phyloP scores from a whole-genome alignment of 2,113 vertebrate species.

The Hippocampus zosterae region DNA sequence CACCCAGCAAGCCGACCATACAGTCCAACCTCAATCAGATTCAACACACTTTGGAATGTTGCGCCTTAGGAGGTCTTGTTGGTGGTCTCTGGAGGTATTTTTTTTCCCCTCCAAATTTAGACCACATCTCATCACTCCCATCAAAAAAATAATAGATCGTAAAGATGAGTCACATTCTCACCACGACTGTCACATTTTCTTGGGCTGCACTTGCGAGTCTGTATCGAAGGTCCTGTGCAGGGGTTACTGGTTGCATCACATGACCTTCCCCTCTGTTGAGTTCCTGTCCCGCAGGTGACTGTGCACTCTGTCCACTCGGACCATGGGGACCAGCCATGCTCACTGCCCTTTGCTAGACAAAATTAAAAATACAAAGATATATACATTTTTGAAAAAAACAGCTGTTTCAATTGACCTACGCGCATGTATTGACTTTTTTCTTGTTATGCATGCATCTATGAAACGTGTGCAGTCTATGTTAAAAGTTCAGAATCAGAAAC shows the following conservation, averaged over 20 bases:
- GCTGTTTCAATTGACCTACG: neutral
- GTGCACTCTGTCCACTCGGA: slow-evolving; percentile 98
- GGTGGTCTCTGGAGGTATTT: slow-evolving; percentile 15
- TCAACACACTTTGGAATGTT: slow-evolving; percentile 6
- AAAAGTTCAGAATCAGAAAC: neutral
- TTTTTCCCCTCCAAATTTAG: neutral
- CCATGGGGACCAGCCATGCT: slow-evolving; percentile 96
- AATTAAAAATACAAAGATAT: neutral
- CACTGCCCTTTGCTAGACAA: slow-evolving; percentile 75
- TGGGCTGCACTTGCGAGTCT: slow-evolving; percentile 90
- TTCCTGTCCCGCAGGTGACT: slow-evolving; percentile 88
- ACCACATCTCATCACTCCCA: neutral
- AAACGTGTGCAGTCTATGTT: neutral
- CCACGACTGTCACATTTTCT: slow-evolving; percentile 89
- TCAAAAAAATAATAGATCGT: neutral
- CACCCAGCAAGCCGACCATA: slow-evolving; percentile 37
- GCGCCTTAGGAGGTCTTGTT: slow-evolving; percentile 26
- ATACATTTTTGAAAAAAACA: neutral
- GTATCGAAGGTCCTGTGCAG: slow-evolving; percentile 89
- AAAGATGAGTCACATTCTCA: slow-evolving; percentile 63
- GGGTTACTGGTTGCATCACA: slow-evolving; percentile 94
- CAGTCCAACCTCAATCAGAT: slow-evolving; percentile 29
- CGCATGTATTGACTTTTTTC: neutral
- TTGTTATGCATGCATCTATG: neutral
- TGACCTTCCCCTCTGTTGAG: slow-evolving; percentile 93